Base-by-base conservation (phyloP, 2,888 invertebrate genomes). In the Heliconius aoede region DNA sequence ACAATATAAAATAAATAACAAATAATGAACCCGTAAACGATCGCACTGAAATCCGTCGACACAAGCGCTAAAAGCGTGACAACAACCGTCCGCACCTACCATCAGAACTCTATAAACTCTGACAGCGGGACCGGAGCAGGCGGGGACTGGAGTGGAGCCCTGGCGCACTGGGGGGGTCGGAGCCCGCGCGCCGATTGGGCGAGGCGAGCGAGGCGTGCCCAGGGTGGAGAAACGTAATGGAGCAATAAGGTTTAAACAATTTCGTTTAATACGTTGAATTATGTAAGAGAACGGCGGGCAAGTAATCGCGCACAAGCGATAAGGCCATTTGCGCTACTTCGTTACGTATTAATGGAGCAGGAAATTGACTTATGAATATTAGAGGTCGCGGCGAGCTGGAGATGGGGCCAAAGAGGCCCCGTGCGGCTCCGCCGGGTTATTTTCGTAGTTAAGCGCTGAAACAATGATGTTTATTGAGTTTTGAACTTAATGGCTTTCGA, bases 261-360 rank as follows among this genome's bases (percentile, higher is more conserved):
- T 95, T 94, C 94, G 94, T 94, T 94, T 94, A 95, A 94, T 94
- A 94, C 94, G 94, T 94, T 94, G 94, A 94, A 94, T 94, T 94
- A 94, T 94, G 94, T 94, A 94, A 94, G 94, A 92, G 92, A 90
- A 91, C 91, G 93, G 93, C 92, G 90, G 86, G 91, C 93, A 92
- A 93, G 94, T 94, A 94, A 94, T 94, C 94, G 94, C 89, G 94
- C 94, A 93, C 93, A 92, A 93, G 93, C 94, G 94, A 94, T 94
- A 94, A 94, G 93, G 93, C 93, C 94, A 94, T 94, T 94, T 94
- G 93, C 93, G 93, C 93, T 93, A 92, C 94, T 93, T 94, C 94
- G 94, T 94, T 94, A 94, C 94, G 92, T 94, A 94, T 94, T 94
- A 94, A 94, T 94, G 93, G 93, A 85, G 89, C 93, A 94, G 94